A percentile compares a stretch with the other conserved stretches of the same genome.
Evolutionary conservation across 2,797 vertebrate species (phyloP).

Genomic region (Phaenicophaeus curvirostris): DNA sequence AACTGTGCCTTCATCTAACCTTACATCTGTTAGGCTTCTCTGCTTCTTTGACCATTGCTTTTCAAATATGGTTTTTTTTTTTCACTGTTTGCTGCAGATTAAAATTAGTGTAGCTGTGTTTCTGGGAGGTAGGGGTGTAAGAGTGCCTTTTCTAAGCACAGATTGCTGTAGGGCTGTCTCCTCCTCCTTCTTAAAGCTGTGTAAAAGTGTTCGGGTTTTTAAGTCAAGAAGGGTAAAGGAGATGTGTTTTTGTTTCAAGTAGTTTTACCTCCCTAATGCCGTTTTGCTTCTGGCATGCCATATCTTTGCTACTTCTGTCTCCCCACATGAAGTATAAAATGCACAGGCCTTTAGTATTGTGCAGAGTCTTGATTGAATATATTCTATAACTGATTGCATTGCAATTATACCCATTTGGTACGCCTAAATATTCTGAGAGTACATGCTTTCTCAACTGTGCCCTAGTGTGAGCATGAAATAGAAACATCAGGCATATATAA

Average conservation of each 20-base stretch:
- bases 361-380: not conserved
- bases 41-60: not conserved
- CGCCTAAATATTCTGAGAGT: not conserved
- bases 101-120: not conserved
- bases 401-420: not conserved
- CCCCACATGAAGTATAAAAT: not conserved
- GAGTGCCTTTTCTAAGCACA: not conserved
- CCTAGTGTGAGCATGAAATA: not conserved
- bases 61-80: not conserved
- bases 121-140: not conserved
- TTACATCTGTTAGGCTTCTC: not conserved
- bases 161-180: not conserved
- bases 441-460: not conserved
- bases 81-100: conserved; percentile 3
- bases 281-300: not conserved
- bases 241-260: not conserved
- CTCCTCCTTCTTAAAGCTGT: not conserved
- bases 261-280: not conserved
- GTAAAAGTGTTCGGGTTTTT: not conserved
- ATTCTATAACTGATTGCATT: not conserved
- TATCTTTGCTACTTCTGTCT: not conserved
- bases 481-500: conserved; percentile 53
- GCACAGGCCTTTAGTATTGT: not conserved
- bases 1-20: not conserved
- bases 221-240: not conserved